Base-by-base conservation (phyloP, 2,888 invertebrate genomes). In the Lepidocyrtoides sp. region DNA sequence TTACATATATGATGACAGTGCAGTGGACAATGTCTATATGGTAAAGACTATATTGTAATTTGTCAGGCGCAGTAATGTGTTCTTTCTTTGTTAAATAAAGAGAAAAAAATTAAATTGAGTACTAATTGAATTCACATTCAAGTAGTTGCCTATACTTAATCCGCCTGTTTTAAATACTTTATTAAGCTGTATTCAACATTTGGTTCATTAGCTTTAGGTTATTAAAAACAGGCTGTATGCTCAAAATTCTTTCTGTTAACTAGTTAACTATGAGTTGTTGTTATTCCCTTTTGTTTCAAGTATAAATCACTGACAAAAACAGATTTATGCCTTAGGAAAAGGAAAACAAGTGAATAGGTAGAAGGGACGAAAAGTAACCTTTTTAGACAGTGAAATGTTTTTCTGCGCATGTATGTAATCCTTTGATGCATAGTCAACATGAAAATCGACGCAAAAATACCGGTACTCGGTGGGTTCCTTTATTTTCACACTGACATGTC, bases 281-380 rank as follows among this genome's bases (percentile, higher is more conserved):
- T 17, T 44, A 20, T 44, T 72, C 72, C 44, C 72, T 12, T 72
- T 72, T 72, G 44, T 72, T 72, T 72, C 23, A 20, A 51, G 36
- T 29, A 54, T 57, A 75, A 72, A 75, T 75, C 75, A 77, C 85
- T 77, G 85, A 86, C 75, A 77, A 75, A 26, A 26, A 12, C 20
- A 83, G 72, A 85, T 85, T 85, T 85, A 85, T 85, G 72, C 23
- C 72, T 36, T 0, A 29, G 26, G 44, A 66, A 26, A 66, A 83
- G 32, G 26, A 66, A 83, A 41, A 72, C 72, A 72, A 72, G 44
- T 63, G 41, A 41, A 36, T 41, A 69, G 32, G 23, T 66, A 69
- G 26, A 44, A 12, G 20, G 7, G 82, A 83, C 17, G 54, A 54
- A 54, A 54, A 54, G n/a, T 48, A 54, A 82, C 26, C 63, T 12